Evolutionary conservation across 2,113 vertebrate species (phyloP).

Genomic region (Paedocypris sp.): DNA sequence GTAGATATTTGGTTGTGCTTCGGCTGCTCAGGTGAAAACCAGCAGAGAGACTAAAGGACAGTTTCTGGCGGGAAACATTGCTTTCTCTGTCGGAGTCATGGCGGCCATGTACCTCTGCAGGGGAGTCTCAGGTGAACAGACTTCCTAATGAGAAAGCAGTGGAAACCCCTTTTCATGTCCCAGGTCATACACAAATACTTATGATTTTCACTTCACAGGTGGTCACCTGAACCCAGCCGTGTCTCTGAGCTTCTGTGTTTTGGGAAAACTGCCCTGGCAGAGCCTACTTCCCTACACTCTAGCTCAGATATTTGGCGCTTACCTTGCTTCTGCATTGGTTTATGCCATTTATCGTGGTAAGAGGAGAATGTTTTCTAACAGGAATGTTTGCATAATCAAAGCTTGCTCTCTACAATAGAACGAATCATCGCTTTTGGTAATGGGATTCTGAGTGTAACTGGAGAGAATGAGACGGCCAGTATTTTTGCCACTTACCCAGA

Average conservation of each 20-base stretch:
- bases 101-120: constrained; percentile 63
- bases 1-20: constrained; percentile 65
- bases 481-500: constrained; percentile 77
- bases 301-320: constrained; percentile 63
- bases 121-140: constrained; percentile 72
- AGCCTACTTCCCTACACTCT: constrained; percentile 63
- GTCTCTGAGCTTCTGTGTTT: constrained; percentile 66
- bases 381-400: too few relatives aligned
- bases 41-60: constrained; percentile 64
- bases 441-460: constrained; percentile 56
- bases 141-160: too few relatives aligned
- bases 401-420: constrained; percentile 48
- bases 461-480: constrained; percentile 70
- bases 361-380: too few relatives aligned
- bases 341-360: constrained; percentile 72
- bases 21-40: constrained; percentile 68
- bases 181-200: too few relatives aligned
- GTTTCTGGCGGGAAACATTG: constrained; percentile 62
- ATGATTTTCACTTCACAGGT: too few relatives aligned
- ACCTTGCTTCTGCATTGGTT: constrained; percentile 57
- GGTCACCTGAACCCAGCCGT: constrained; percentile 81
- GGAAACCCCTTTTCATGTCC: too few relatives aligned
- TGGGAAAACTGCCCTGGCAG: constrained; percentile 59
- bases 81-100: constrained; percentile 64
- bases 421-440: constrained; percentile 64